Conservation (phyloP, 2,797 vertebrate genomes). For the Neostethus bicornis region DNA sequence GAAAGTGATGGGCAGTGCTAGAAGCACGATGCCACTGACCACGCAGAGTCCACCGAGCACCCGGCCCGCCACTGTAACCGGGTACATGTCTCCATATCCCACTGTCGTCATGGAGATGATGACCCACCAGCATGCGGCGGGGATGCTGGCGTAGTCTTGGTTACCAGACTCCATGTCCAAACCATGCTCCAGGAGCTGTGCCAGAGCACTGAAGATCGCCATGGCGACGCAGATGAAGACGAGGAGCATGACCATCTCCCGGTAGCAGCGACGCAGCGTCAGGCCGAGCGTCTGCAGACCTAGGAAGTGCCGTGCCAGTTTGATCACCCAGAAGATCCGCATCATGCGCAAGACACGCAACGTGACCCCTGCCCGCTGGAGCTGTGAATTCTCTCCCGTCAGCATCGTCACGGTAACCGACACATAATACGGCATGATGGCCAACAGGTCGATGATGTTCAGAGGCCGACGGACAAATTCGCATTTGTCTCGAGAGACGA, state of each 20-base stretch:
- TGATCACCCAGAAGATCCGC: constrained; percentile 98
- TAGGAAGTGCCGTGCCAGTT: constrained; percentile 95
- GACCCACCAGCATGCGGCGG: constrained; percentile 98
- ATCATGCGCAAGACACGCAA: constrained; percentile 92
- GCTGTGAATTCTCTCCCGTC: constrained; percentile 83
- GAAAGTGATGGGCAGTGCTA: constrained; percentile 96
- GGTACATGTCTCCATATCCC: constrained; percentile 97
- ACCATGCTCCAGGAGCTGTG: constrained; percentile 94
- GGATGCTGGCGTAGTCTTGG: constrained; percentile 95
- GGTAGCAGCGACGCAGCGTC: constrained; percentile 93
- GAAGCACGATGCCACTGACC: constrained; percentile 93
- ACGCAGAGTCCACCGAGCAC: constrained; percentile 95
- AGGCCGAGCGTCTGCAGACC: constrained; percentile 95
- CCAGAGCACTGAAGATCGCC: constrained; percentile 95
- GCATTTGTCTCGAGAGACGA: constrained; percentile 93
- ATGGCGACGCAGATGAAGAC: constrained; percentile 97
- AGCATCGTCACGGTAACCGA: constrained; percentile 83
- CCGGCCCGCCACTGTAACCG: constrained; percentile 91
- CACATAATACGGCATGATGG: constrained; percentile 91
- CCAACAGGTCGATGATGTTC: constrained; percentile 95
- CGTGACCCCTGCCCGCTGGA: constrained; percentile 92
- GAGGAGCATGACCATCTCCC: constrained; percentile 96
- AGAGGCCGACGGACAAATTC: constrained; percentile 93
- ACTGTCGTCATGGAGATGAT: constrained; percentile 99
- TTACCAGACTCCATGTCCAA: constrained; percentile 90